Evolutionary conservation across 2,113 vertebrate species (phyloP).

Genomic region (Eurystomus gularis): DNA sequence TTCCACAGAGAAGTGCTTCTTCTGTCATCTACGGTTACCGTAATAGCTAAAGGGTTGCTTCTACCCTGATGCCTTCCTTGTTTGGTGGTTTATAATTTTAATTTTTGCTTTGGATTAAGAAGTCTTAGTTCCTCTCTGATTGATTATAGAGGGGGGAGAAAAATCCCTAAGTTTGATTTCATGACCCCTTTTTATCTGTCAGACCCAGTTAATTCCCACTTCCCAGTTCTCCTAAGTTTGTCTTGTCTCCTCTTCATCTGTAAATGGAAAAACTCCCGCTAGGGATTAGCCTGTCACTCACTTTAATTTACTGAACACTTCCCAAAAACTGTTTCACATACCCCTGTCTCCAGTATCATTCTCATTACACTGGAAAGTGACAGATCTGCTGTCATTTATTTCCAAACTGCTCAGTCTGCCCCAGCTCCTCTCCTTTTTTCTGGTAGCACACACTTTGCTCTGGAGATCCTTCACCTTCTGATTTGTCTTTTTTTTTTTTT

Average conservation of each 20-base stretch:
- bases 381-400: not conserved
- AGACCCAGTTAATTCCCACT: not conserved
- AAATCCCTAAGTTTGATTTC: not conserved
- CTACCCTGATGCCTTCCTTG: not conserved
- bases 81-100: not conserved
- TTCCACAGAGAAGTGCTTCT: not conserved
- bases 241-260: not conserved
- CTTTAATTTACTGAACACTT: not conserved
- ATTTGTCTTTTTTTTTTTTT: not conserved
- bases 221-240: not conserved
- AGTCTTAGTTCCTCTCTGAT: not conserved
- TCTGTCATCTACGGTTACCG: not conserved
- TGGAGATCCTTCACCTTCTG: not conserved
- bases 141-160: not conserved
- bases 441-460: not conserved
- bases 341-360: not conserved
- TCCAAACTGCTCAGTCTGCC: not conserved
- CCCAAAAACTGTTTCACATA: not conserved
- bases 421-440: not conserved
- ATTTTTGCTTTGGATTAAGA: not conserved
- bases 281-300: not conserved
- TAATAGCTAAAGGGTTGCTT: not conserved
- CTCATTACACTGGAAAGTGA: not conserved
- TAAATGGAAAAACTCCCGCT: not conserved
- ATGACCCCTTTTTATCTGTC: not conserved